Percentiles rank a stretch among this genome's conserved stretches.
These are phyloP conservation scores for Aphodius granarius DNA, from an alignment of 2,888 invertebrate genomes.

Conservation along the genomic window DNA sequence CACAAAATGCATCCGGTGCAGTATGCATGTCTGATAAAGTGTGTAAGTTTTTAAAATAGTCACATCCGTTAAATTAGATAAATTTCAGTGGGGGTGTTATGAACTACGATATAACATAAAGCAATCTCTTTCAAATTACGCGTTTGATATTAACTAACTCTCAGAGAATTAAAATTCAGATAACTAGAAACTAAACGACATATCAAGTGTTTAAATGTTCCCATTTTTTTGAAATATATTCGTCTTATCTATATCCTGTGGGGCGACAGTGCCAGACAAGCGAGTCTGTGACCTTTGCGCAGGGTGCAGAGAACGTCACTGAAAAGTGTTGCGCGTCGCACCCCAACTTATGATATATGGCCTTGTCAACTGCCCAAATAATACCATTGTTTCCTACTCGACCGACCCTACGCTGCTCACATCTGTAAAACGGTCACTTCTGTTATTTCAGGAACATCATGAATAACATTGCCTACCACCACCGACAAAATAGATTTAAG, in stretches of 20 bases:
- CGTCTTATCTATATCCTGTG: slow-evolving; percentile 1
- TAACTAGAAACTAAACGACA: no score
- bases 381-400: slow-evolving; percentile 26
- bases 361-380: slow-evolving; percentile 33
- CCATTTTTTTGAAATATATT: not conserved
- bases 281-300: slow-evolving; percentile 4
- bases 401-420: not conserved
- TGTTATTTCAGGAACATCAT: no score
- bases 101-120: not conserved
- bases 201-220: not conserved
- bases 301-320: slow-evolving; percentile 26
- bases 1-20: not conserved
- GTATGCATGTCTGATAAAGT: not conserved
- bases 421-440: no score
- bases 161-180: no score
- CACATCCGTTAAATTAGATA: not conserved
- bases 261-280: slow-evolving; percentile 1
- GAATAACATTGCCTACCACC: no score
- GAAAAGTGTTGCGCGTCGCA: slow-evolving; percentile 29
- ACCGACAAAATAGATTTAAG: no score
- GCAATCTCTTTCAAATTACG: no score
- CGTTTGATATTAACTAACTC: no score
- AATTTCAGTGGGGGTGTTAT: not conserved
- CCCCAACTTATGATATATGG: slow-evolving; percentile 32
- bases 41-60: not conserved